Base-by-base conservation (phyloP, 2,113 vertebrate species). In the Cinclus mexicanus region DNA sequence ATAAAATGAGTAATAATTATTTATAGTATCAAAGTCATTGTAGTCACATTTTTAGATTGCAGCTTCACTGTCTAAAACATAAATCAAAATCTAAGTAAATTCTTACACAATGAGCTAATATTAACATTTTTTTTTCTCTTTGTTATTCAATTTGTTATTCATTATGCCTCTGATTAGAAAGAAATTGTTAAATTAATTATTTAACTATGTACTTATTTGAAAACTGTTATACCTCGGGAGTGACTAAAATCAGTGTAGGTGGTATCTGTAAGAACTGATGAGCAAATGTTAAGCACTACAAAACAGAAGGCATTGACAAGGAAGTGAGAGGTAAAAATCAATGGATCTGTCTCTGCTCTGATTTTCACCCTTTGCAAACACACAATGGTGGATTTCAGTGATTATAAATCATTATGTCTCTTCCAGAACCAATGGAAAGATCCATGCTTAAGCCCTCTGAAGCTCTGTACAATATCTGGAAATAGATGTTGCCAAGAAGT, bases 281-380 rank as follows among this genome's bases (percentile, higher is more conserved):
- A 79, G 53, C 65, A 87, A 91, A 79, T 29, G 9, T 29, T 76
- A 89, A 79, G 21, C 31, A n/a, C 29, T 57, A 13, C 24, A 74
- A 81, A 88, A 21, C 23, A 70, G 18, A 59, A 83, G 9, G 6
- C 12, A 47, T 44, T 44, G 50, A 63, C 23, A 90, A 74, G 67
- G 59, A 91, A 83, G 8, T 76, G 22, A 42, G 35, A 95, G 31
- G 42, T 42, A 83, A 93, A 93, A 91, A 83, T 91, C 89, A 59
- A 23, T 93, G 50, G 8, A 72, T 85, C 25, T 11, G 6, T 42
- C 33, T 90, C 61, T 64, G 11, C 41, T 68, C 67, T 90, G 37
- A 90, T 93, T 90, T 88, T 53, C 67, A 44, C 4, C 21, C 20
- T 72, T 77, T 60, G 19, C 42, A 90, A 88, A 72, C 14, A 59